phyloP scores from a whole-genome alignment of 2,797 vertebrate species.

The Amphiprion clarkii region DNA sequence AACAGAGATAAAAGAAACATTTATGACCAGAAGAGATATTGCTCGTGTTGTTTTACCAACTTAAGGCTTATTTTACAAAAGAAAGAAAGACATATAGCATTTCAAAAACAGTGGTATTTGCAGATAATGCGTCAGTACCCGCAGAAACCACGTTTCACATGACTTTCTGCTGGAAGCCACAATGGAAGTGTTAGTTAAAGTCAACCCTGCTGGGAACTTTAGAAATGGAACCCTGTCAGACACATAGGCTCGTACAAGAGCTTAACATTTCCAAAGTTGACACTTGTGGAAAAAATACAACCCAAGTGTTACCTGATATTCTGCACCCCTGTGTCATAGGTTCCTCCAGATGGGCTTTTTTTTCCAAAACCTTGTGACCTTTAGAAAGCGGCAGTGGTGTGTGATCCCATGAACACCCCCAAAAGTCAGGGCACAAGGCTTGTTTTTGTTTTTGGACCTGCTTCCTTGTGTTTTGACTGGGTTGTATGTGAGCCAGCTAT shows the following conservation, averaged over 20 bases:
- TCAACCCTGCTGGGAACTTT: slow-evolving; percentile 49
- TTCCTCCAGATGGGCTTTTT: slow-evolving; percentile 74
- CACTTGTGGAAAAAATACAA: slow-evolving; percentile 71
- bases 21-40: slow-evolving; percentile 56
- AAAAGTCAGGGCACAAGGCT: slow-evolving; percentile 56
- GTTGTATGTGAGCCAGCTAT: slow-evolving; percentile 46
- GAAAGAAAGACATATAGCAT: slow-evolving; percentile 32
- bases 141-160: slow-evolving; percentile 45
- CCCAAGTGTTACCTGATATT: slow-evolving; percentile 80
- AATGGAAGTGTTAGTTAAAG: slow-evolving; percentile 48
- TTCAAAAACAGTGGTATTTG: slow-evolving; percentile 34
- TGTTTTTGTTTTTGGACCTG: slow-evolving; percentile 75
- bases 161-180: slow-evolving; percentile 32
- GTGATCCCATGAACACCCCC: slow-evolving; percentile 68
- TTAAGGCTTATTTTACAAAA: slow-evolving; percentile 28
- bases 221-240: slow-evolving; percentile 62
- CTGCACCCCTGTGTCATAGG: slow-evolving; percentile 78
- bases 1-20: slow-evolving; percentile 67
- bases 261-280: slow-evolving; percentile 75
- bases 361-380: slow-evolving; percentile 73
- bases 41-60: slow-evolving; percentile 55
- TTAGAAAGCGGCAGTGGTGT: slow-evolving; percentile 50
- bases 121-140: slow-evolving; percentile 26
- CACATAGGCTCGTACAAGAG: slow-evolving; percentile 54
- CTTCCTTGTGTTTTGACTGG: slow-evolving; percentile 80